Evolutionary conservation across 2,888 invertebrate species (phyloP).

Genomic region (Dolomedes plantarius): DNA sequence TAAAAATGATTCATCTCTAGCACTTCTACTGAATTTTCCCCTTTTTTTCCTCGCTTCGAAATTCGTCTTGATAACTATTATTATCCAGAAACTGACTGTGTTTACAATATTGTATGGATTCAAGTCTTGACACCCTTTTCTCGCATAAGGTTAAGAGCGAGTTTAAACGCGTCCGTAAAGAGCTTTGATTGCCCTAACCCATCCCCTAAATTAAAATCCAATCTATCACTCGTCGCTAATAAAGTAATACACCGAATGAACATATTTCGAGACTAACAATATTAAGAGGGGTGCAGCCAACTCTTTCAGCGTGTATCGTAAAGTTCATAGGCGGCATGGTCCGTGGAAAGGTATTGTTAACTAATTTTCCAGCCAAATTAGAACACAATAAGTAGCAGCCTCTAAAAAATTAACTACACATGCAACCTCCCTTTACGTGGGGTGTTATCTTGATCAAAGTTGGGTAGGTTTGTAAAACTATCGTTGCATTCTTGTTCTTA

Average conservation of each 20-base stretch:
- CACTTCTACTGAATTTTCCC: too few species aligned
- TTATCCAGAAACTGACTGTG: too few species aligned
- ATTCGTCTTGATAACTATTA: too few species aligned
- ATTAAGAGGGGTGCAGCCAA: not conserved
- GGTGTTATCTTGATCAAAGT: constrained; percentile 58
- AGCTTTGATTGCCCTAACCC: too few species aligned
- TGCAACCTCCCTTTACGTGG: constrained; percentile 25
- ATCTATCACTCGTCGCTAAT: constrained; percentile 19
- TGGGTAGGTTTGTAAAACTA: constrained; percentile 30
- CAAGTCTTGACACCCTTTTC: too few species aligned
- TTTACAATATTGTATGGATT: too few species aligned
- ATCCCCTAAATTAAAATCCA: constrained; percentile 36
- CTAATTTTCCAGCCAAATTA: constrained; percentile 53
- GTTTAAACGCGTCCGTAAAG: too few species aligned
- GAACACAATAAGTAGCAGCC: constrained; percentile 29
- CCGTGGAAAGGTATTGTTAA: constrained; percentile 18
- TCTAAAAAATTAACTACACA: constrained; percentile 1
- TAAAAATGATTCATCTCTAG: too few species aligned
- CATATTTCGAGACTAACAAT: not conserved
- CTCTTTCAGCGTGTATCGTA: not conserved
- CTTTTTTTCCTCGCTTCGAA: too few species aligned
- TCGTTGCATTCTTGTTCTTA: constrained; percentile 18
- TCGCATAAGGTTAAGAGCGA: too few species aligned
- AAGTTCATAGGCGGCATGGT: not conserved
- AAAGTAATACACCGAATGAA: not conserved